A percentile compares a stretch with the other conserved stretches of the same genome.
phyloP scores from a whole-genome alignment of 2,113 vertebrate genomes.

The Neotragus moschatus region DNA sequence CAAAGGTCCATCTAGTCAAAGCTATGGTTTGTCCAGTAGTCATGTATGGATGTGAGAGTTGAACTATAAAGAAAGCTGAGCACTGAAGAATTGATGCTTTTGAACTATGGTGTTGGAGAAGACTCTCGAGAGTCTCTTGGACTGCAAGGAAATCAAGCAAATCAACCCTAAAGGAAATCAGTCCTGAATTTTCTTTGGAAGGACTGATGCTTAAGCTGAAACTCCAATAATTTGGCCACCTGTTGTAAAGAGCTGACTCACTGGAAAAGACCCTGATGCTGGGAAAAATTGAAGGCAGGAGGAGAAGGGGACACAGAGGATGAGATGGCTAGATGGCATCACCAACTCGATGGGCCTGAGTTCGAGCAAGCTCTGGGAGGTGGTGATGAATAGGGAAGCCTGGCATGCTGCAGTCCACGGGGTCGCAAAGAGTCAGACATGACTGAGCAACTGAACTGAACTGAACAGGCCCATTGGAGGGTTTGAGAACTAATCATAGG shows the following conservation, averaged over 20 bases:
- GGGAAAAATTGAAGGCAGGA: background rate
- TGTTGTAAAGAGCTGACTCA: background rate
- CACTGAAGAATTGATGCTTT: background rate
- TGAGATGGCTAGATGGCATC: background rate
- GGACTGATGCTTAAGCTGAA: background rate
- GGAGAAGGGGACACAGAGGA: background rate
- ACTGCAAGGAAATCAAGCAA: background rate
- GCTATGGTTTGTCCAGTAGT: background rate
- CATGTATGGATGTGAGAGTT: background rate
- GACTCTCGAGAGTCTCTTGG: background rate
- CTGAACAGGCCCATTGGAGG: background rate
- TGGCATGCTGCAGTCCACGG: background rate
- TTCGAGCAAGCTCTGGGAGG: background rate
- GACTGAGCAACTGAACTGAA: background rate
- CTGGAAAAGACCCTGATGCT: background rate
- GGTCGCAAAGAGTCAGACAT: background rate
- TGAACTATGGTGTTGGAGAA: background rate
- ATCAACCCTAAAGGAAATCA: background rate
- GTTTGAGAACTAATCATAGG: background rate
- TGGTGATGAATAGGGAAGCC: background rate
- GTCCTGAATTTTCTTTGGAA: background rate
- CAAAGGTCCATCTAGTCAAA: background rate
- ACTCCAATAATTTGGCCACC: background rate
- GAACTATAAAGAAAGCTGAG: background rate
- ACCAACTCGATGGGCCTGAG: background rate